A percentile compares a stretch with the other conserved stretches of the same genome.
Conservation (phyloP, 2,888 invertebrate genomes). For the Melanophora roralis region DNA sequence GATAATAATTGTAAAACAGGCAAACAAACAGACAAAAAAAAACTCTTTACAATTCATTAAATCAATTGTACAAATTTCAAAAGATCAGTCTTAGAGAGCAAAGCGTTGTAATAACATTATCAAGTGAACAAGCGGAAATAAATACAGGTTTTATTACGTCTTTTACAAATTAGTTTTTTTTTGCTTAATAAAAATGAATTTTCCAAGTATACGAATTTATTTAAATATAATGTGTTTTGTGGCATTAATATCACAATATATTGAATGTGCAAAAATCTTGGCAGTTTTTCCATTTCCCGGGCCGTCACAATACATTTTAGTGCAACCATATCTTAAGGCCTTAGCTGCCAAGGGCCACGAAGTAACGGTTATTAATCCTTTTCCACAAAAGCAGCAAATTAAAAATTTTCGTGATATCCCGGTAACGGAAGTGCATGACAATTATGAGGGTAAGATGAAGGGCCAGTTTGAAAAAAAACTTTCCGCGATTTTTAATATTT, state of each 20-base stretch:
- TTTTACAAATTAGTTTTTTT: too few species aligned
- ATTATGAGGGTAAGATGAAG: conserved; percentile 46
- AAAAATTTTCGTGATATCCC: conserved; percentile 67
- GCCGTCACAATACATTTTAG: conserved; percentile 72
- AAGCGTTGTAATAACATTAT: neutral
- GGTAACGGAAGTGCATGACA: conserved; percentile 56
- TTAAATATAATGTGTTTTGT: neutral
- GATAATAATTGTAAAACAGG: too few species aligned
- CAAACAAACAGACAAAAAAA: too few species aligned
- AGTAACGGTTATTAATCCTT: conserved; percentile 69
- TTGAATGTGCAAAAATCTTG: conserved; percentile 64
- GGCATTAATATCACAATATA: neutral
- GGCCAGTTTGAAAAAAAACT: too few species aligned
- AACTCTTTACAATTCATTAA: too few species aligned
- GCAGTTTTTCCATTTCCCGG: conserved; percentile 70
- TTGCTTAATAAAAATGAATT: neutral
- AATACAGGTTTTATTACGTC: too few species aligned
- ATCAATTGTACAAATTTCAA: too few species aligned
- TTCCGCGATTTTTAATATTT: too few species aligned
- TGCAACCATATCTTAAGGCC: conserved; percentile 67
- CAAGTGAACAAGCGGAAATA: too few species aligned
- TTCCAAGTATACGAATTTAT: neutral
- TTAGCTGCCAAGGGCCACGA: conserved; percentile 70
- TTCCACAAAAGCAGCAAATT: conserved; percentile 68
- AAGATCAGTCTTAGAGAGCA: too few species aligned